Conservation (phyloP, 53 echinoderm and acorn worm genomes). For the Hippasteria phrygiana region DNA sequence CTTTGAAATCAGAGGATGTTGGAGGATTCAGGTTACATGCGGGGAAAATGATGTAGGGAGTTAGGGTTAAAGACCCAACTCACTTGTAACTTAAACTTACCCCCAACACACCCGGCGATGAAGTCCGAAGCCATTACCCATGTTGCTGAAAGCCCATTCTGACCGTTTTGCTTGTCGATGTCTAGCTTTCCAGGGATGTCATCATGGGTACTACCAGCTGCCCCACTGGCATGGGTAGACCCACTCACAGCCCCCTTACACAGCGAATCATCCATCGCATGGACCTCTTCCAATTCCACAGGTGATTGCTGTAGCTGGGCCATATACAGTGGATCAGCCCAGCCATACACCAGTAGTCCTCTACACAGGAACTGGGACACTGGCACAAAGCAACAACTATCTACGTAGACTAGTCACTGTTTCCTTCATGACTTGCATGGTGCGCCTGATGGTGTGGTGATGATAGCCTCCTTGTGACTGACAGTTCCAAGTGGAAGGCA, state of each 20-base stretch:
- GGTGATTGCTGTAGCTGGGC: constrained; percentile 50
- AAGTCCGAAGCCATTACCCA: constrained; percentile 86
- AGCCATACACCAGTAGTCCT: neutral
- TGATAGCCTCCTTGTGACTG: neutral
- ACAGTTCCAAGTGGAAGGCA: constrained; percentile 15
- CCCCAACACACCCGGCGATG: constrained; percentile 88
- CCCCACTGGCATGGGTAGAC: neutral
- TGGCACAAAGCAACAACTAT: neutral
- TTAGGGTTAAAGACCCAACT: neutral
- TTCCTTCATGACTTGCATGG: constrained; percentile 2
- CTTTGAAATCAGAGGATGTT: no score
- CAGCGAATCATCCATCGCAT: constrained; percentile 34
- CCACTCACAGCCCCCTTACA: constrained; percentile 18
- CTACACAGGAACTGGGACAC: neutral
- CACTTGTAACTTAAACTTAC: constrained; percentile 61
- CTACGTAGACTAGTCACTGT: constrained; percentile 20
- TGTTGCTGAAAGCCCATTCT: constrained; percentile 11
- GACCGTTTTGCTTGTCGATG: neutral
- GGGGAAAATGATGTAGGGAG: no score
- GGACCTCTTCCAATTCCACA: constrained; percentile 41
- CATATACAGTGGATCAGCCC: constrained; percentile 27
- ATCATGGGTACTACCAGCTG: neutral
- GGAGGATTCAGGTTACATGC: no score
- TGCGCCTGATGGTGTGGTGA: constrained; percentile 2
- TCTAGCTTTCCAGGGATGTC: neutral